Evolutionary conservation across 2,888 invertebrate species (phyloP), one percentile per base, ranked within the genome.

Genomic region (Pilophorus perplexus): DNA sequence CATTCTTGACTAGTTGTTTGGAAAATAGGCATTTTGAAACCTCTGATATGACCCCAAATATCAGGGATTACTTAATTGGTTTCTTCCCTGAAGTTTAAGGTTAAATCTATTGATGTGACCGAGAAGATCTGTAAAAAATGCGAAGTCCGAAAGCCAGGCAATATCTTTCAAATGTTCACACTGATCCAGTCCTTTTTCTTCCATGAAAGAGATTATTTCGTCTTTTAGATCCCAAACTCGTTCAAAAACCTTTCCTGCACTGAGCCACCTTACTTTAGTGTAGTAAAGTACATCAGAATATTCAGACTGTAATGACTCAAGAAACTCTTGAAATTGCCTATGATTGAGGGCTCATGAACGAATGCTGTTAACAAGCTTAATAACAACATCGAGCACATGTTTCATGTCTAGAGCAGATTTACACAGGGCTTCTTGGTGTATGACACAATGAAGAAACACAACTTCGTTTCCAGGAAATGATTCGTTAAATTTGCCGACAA

Each of bases 371-470:
- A 70, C 67, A 66, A 67, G 22, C 52, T 70, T 69, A n/a, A 68
- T 69, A 57, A 69, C 52, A 60, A 69, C 64, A 66, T 64, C 60
- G 65, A 70, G 52, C 25, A 71, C 70, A 64, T 69, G 70, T 52
- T 69, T 67, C 67, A 71, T 64, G 64, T 71, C 67, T 60, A 71
- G 65, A 50, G 68, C 71, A 60, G 67, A 67, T 71, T 67, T 70
- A 67, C 72, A 70, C 44, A 72, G 67, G n/a, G 67, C 67, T 68
- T 71, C 66, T 66, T 71, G 71, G 67, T 72, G 71, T 64, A 71
- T 71, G 52, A 71, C 67, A 68, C 70, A 71, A 67, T 72, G 69
- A 42, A 71, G 60, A 71, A 71, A 70, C 57, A 71, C 46, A 66
- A 72, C 67, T 62, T 72, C 64, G 54, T 69, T 64, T 55, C n/a